Evolutionary conservation across 2,797 vertebrate genomes (phyloP).

Genomic region (Urophycis tenuis): DNA sequence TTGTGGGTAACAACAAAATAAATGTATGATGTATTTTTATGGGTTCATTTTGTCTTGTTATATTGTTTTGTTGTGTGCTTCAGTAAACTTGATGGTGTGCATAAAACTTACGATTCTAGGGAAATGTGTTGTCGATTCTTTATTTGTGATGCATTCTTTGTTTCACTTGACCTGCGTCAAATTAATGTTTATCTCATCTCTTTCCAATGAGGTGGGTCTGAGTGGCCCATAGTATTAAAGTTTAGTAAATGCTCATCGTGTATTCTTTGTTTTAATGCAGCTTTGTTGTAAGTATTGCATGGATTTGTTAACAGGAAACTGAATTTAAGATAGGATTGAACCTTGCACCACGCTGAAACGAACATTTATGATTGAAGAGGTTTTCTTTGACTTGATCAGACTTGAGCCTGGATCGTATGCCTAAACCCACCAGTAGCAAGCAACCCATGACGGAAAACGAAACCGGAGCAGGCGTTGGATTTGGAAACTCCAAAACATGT

Average conservation of each 20-base stretch:
- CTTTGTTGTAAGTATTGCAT: background rate
- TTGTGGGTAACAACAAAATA: background rate
- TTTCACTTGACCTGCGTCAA: background rate
- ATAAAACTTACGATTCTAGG: background rate
- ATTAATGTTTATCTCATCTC: background rate
- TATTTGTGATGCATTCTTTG: background rate
- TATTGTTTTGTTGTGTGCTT: background rate
- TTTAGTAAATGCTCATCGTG: background rate
- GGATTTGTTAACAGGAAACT: background rate
- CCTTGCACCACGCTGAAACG: background rate
- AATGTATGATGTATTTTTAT: background rate
- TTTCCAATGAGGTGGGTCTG: background rate
- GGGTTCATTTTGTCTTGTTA: background rate
- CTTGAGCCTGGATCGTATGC: conserved; percentile 58
- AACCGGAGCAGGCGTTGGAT: conserved; percentile 46
- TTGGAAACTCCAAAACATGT: conserved; percentile 46
- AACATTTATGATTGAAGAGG: conserved; percentile 61
- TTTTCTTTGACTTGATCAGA: conserved; percentile 58
- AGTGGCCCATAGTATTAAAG: background rate
- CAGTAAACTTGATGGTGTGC: background rate
- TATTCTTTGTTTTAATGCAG: background rate
- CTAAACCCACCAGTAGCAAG: conserved; percentile 46
- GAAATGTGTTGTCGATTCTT: background rate
- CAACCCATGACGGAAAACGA: conserved; percentile 59
- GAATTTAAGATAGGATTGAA: background rate